These are phyloP conservation scores for Rhabdomys pumilio DNA, from an alignment of 2,797 vertebrate species.

Conservation along the genomic window DNA sequence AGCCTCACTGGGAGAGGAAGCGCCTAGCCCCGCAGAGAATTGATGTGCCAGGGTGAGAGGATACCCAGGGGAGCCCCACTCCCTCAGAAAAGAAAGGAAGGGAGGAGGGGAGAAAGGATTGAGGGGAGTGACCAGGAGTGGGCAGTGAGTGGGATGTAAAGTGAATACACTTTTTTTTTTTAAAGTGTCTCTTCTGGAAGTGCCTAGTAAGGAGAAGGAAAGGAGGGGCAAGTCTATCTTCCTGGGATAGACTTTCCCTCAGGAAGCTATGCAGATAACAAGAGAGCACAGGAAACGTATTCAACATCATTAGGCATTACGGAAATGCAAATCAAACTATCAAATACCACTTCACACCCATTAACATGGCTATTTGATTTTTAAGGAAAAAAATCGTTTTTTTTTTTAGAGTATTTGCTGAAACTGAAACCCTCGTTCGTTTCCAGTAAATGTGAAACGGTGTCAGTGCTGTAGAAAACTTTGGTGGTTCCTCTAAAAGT, in stretches of 20 bases:
- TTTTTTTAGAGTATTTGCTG: not conserved
- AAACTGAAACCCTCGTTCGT: not conserved
- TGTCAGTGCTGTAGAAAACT: not conserved
- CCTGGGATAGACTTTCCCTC: not conserved
- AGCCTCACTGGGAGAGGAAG: not conserved
- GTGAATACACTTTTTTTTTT: not conserved
- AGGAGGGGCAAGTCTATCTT: conserved; percentile 13
- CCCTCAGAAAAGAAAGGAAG: not conserved
- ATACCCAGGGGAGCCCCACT: not conserved
- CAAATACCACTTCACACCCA: not conserved
- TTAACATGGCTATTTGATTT: not conserved
- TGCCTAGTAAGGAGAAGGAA: not conserved
- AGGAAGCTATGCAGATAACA: not conserved
- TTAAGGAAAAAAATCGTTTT: not conserved
- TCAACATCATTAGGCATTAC: conserved; percentile 1
- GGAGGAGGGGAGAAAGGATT: not conserved
- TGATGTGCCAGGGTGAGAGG: not conserved
- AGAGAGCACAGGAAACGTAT: not conserved
- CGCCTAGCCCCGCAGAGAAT: not conserved
- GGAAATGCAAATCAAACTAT: conserved; percentile 43
- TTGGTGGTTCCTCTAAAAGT: conserved; percentile 35
- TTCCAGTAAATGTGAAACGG: conserved; percentile 23
- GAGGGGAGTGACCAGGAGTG: not conserved
- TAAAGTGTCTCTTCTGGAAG: conserved; percentile 13
- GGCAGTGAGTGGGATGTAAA: not conserved